Evolutionary conservation across 2,113 vertebrate species (phyloP), one percentile per base, ranked within the genome.

Genomic region (Collichthys lucidus): DNA sequence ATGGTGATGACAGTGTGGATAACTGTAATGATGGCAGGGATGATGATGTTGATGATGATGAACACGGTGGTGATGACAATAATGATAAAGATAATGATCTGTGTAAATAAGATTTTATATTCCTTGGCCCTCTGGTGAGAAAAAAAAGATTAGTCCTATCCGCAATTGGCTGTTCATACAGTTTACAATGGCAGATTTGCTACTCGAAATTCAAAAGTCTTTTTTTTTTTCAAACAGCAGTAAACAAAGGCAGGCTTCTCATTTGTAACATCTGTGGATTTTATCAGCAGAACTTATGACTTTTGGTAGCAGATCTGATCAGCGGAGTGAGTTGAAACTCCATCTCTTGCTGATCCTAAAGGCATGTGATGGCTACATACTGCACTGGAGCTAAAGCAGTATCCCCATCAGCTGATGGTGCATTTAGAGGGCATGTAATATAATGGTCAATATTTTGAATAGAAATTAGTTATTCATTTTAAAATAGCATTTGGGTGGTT

Each of bases 1-100:
- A 63, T 24, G 26, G 78, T 62, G 83, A 80, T 87, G 83, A 85
- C 46, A 67, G 80, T 35, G 24, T 19, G 4, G 59, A 47, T 61
- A 44, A 62, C 66, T 66, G 52, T 74, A 59, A 73, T 53, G 61
- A 70, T 75, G n/a, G 19, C 44, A 2, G 17, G 29, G 66, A 46
- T 66, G 66, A 61, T 85, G 42, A 78, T 81, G 24, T 50, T 19
- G 31, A 74, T 61, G 47, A 40, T 74, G 35, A 62, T 63, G 50
- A 59, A 64, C 59, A 75, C 7, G 44, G 50, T 11, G 19, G 60
- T 40, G 35, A 62, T 50, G 44, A 53, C 16, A 59, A 42, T 40
- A 16, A 71, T 42, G 61, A 49, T 42, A 19, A 29, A 47, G 42
- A 24, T 59, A 24, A 77, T 56, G 16, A 29, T 17, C 26, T 56